phyloP scores from a whole-genome alignment of 1,140 invertebrate species.

The Contarinia nasturtii region DNA sequence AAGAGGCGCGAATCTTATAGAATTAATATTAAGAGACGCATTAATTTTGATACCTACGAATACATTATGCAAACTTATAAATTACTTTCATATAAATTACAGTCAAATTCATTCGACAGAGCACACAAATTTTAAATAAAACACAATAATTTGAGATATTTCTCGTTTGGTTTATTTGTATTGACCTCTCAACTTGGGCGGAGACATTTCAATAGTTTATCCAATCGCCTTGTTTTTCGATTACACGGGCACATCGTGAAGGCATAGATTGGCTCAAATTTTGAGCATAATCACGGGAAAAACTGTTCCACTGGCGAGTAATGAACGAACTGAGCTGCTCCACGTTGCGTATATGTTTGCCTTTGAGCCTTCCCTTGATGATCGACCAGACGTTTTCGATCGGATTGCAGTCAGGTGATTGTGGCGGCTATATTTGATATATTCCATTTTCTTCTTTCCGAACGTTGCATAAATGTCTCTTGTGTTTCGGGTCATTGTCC shows the following conservation, averaged over 20 bases:
- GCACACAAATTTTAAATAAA: too few species aligned
- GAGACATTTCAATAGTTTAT: background rate
- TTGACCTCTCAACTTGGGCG: background rate
- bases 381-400: conserved; percentile 13
- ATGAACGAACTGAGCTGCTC: background rate
- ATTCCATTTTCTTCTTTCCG: too few species aligned
- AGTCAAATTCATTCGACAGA: too few species aligned
- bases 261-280: background rate
- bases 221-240: background rate
- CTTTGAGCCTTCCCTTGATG: background rate
- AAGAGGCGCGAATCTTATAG: too few species aligned
- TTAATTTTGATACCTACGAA: too few species aligned
- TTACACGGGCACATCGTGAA: background rate
- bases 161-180: too few species aligned
- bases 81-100: too few species aligned
- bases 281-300: background rate
- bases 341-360: background rate
- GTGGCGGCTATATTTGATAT: background rate
- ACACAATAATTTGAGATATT: too few species aligned
- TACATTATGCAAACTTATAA: too few species aligned
- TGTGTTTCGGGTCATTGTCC: too few species aligned
- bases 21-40: too few species aligned
- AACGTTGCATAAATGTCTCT: too few species aligned
- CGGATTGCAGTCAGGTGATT: conserved; percentile 7
- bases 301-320: background rate